Conservation (phyloP, 2,888 invertebrate genomes). For the Rutpela maculata region DNA sequence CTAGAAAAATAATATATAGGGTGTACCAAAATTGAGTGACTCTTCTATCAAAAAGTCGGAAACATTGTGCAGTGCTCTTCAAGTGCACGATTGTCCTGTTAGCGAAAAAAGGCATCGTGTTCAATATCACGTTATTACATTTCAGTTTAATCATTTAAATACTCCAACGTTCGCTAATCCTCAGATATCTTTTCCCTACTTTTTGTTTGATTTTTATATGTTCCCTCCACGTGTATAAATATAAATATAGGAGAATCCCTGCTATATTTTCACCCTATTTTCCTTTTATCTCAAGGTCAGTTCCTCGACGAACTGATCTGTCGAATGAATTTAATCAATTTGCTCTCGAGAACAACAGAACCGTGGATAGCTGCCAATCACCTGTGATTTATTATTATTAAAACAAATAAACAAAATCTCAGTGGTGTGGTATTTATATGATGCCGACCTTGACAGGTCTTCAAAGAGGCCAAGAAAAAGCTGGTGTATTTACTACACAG, state of each 20-base stretch:
- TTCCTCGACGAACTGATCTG: neutral
- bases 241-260: neutral
- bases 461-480: neutral
- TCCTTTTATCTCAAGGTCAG: neutral
- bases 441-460: constrained; percentile 9
- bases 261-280: neutral
- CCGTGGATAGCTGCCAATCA: neutral
- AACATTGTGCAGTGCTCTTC: no score
- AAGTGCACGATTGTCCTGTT: no score
- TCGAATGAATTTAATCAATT: neutral
- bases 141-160: no score
- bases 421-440: neutral
- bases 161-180: no score
- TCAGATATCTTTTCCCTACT: no score
- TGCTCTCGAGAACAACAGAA: neutral
- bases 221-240: neutral
- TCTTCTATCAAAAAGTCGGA: no score
- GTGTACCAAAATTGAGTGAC: no score
- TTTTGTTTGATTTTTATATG: no score
- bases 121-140: no score
- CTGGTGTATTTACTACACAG: neutral
- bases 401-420: neutral
- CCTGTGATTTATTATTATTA: neutral
- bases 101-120: no score
- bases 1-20: no score